Conservation (phyloP, 2,797 vertebrate genomes). For the Cuniculus paca region DNA sequence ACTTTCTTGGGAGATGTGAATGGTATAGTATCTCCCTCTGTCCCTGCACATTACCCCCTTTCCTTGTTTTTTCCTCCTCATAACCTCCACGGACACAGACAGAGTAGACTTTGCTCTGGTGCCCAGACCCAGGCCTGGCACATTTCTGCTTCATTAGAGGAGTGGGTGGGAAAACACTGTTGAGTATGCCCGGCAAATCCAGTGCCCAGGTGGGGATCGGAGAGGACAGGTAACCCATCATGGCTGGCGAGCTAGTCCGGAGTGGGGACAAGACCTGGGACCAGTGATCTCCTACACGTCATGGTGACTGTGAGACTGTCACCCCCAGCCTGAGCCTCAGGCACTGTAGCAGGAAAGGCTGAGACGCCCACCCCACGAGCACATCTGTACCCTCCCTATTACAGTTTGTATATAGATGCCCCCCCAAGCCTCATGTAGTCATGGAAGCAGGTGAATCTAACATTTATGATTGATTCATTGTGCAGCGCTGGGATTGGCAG, state of each 20-base stretch:
- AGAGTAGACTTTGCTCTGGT: neutral
- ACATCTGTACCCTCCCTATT: too few relatives aligned
- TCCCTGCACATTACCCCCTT: too few relatives aligned
- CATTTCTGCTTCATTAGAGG: neutral
- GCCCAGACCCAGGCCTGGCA: neutral
- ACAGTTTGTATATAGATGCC: too few relatives aligned
- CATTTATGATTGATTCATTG: too few relatives aligned
- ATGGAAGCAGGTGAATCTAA: too few relatives aligned
- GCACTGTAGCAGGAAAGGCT: neutral
- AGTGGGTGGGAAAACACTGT: neutral
- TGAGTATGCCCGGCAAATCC: neutral
- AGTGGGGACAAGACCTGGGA: neutral
- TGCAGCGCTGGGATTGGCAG: too few relatives aligned
- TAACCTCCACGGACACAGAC: neutral
- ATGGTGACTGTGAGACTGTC: neutral
- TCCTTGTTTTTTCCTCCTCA: neutral
- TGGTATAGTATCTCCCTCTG: neutral
- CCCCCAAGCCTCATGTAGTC: too few relatives aligned
- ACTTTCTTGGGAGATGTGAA: neutral
- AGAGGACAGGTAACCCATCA: neutral
- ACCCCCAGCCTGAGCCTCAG: too few relatives aligned
- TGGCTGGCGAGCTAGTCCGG: neutral
- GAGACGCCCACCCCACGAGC: fast-evolving
- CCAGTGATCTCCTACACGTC: too few relatives aligned
- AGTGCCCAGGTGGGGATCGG: neutral